phyloP scores from a whole-genome alignment of 2,888 invertebrate genomes.

The Biston betularia region DNA sequence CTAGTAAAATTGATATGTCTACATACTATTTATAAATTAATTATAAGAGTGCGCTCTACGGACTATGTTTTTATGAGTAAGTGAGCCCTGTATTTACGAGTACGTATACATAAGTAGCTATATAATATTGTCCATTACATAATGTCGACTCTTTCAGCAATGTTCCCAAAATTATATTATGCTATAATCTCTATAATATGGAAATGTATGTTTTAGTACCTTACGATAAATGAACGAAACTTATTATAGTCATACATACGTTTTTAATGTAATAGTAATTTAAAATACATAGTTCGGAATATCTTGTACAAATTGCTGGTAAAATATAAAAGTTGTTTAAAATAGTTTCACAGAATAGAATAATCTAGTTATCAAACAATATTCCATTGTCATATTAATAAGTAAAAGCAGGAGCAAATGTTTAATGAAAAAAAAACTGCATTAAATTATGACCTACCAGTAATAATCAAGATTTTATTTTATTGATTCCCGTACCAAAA shows the following conservation, averaged over 20 bases:
- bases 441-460: slow-evolving; percentile 86
- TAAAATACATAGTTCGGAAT: slow-evolving; percentile 60
- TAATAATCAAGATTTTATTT: slow-evolving; percentile 75
- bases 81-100: slow-evolving; percentile 36
- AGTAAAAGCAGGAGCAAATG: slow-evolving; percentile 83
- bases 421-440: slow-evolving; percentile 82
- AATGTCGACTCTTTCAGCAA: slow-evolving; percentile 44
- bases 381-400: slow-evolving; percentile 86
- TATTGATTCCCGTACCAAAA: background rate
- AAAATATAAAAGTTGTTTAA: slow-evolving; percentile 86
- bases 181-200: slow-evolving; percentile 45
- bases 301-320: slow-evolving; percentile 78
- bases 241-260: slow-evolving; percentile 55
- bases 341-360: slow-evolving; percentile 82
- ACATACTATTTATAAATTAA: slow-evolving; percentile 36
- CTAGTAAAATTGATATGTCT: slow-evolving; percentile 33
- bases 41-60: slow-evolving; percentile 29
- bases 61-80: slow-evolving; percentile 40
- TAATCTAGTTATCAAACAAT: slow-evolving; percentile 85
- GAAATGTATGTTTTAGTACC: slow-evolving; percentile 62
- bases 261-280: slow-evolving; percentile 67
- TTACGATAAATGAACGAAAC: slow-evolving; percentile 47
- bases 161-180: slow-evolving; percentile 38
- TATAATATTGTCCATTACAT: slow-evolving; percentile 43
- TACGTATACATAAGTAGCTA: slow-evolving; percentile 33